Evolutionary conservation across 1,140 invertebrate species (phyloP).

Genomic region (Notospermus geniculatus): DNA sequence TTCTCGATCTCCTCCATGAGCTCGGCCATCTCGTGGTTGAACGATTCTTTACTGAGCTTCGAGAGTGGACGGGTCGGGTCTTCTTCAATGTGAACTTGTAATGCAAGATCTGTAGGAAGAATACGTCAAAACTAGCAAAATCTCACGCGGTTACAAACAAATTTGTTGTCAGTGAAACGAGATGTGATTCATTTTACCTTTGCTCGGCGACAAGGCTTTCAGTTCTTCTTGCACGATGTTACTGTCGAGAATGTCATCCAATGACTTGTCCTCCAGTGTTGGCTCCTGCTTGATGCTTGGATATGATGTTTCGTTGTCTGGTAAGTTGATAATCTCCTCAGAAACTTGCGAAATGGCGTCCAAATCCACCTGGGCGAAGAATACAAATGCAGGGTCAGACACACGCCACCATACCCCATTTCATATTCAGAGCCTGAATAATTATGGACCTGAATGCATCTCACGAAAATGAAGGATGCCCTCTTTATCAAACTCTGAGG

Average conservation of each 20-base stretch:
- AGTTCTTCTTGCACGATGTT: background rate
- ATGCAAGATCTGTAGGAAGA: background rate
- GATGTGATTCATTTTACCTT: background rate
- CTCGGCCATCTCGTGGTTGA: constrained; percentile 2
- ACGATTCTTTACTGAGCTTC: background rate
- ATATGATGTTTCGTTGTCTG: background rate
- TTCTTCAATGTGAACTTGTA: constrained; percentile 4
- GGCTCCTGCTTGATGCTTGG: background rate
- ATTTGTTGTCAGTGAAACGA: background rate
- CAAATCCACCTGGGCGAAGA: background rate
- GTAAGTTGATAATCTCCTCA: background rate
- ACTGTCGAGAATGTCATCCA: background rate
- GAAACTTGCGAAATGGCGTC: constrained; percentile 5
- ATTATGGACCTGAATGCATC: no score
- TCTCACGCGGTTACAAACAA: background rate
- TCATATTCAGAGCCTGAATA: no score
- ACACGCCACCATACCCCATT: no score
- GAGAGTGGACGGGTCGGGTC: background rate
- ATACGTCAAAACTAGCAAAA: no score
- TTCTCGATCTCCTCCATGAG: background rate
- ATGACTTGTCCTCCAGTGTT: background rate
- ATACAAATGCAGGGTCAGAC: no score
- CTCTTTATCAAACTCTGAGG: no score
- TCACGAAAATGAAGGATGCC: no score
- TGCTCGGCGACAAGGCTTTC: background rate